A percentile compares a stretch with the other conserved stretches of the same genome.
phyloP scores from a whole-genome alignment of 2,888 invertebrate genomes.

The Urechis unicinctus region DNA sequence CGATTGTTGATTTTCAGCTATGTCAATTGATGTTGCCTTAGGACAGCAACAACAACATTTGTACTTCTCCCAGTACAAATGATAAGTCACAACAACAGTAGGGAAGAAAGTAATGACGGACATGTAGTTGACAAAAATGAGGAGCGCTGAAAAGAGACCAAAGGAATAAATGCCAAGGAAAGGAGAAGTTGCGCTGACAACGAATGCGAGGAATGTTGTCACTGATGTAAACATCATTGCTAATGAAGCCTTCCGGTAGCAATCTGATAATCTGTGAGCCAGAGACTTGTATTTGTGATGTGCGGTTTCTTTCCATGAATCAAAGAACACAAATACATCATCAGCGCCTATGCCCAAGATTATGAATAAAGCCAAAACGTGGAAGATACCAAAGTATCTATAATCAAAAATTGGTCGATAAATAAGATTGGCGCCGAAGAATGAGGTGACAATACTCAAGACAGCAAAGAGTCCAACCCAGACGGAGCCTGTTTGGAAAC shows the following conservation, averaged over 20 bases:
- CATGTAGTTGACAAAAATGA: conserved; percentile 19
- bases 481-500: conserved; percentile 21
- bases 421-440: conserved; percentile 20
- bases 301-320: conserved; percentile 19
- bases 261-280: conserved; percentile 15
- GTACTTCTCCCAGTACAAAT: conserved; percentile 10
- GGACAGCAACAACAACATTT: conserved; percentile 22
- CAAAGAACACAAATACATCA: conserved; percentile 23
- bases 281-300: conserved; percentile 4
- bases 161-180: conserved; percentile 15
- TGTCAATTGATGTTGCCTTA: neutral
- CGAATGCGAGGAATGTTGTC: conserved; percentile 20
- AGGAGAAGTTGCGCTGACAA: conserved; percentile 14
- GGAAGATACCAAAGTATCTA: conserved; percentile 23
- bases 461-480: conserved; percentile 22
- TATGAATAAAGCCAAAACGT: conserved; percentile 23
- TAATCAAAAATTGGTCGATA: conserved; percentile 20
- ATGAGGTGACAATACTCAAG: conserved; percentile 20
- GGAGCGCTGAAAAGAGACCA: conserved; percentile 17
- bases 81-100: conserved; percentile 14
- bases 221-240: conserved; percentile 23
- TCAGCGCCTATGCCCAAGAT: conserved; percentile 26
- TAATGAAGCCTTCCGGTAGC: conserved; percentile 14
- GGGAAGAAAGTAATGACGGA: conserved; percentile 22
- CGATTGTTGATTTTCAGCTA: neutral